Conservation (phyloP, 2,113 vertebrate genomes). For the Elephas maximus region DNA sequence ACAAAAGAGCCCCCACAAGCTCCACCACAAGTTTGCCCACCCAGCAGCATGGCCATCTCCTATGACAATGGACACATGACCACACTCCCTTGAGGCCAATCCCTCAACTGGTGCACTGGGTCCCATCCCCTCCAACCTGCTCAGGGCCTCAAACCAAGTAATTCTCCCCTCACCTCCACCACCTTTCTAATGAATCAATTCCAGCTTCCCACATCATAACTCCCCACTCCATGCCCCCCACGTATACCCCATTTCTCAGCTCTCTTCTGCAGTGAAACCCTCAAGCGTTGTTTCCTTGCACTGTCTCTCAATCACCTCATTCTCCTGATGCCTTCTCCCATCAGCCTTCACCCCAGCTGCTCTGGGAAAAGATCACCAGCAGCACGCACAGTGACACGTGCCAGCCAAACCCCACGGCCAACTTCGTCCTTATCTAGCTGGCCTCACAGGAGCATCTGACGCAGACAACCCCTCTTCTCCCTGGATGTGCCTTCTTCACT, state of each 20-base stretch:
- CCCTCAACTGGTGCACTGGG: accelerated
- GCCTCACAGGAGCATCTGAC: not conserved
- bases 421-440: not conserved
- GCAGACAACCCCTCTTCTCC: too few species aligned
- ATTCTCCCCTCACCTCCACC: too few species aligned
- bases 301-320: not conserved
- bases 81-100: not conserved
- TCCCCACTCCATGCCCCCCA: accelerated
- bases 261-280: not conserved
- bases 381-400: too few species aligned
- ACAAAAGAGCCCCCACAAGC: not conserved
- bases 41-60: not conserved
- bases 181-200: too few species aligned
- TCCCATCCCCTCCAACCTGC: not conserved
- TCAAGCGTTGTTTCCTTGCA: not conserved
- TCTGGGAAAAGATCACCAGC: not conserved
- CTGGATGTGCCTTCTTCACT: not conserved
- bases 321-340: not conserved
- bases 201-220: not conserved
- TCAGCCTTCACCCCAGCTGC: not conserved
- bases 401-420: not conserved
- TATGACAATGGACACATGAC: accelerated
- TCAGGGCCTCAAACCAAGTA: not conserved
- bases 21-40: not conserved
- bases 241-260: not conserved